Evolutionary conservation across 2,888 invertebrate species (phyloP), one percentile per base, ranked within the genome.

Genomic region (Poecilus cupreus): DNA sequence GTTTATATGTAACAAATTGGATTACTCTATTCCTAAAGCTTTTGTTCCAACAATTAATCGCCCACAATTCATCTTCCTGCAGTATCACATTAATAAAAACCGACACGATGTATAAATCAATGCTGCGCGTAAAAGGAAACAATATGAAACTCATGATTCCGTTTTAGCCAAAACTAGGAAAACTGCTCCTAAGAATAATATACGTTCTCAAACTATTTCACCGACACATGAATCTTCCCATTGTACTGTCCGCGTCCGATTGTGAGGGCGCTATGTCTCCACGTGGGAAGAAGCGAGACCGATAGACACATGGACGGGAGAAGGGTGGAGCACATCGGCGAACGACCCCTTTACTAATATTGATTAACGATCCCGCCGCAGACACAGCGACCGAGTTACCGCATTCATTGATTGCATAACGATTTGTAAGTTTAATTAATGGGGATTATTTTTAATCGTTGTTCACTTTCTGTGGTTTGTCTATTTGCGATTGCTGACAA

Each of bases 351-450:
- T 32, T 77, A 37, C 43, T 60, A 22, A 64, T 68, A 68, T 79
- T 79, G 79, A 79, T 79, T 79, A 68, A 68, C 68, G 68, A 79
- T 79, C 70, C 13, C 68, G 11, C 68, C 49, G 43, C 64, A 39
- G 78, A 79, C 79, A 64, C 20, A 13, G 32, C 68, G 64, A 46
- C 79, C 60, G 46, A 26, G 68, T 49, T 49, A 79, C 79, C 74
- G 60, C 75, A 46, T 76, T 46, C 60, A 46, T 75, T 75, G 79
- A 80, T 82, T 80, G 75, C 75, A 80, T 60, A 82, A 80, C 80
- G 80, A 82, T 82, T 80, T 80, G 82, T 82, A 60, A 80, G 80
- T 80, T 82, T 82, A 82, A 82, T 82, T 80, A 82, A 82, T 80
- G 68, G 80, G 68, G 82, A 82, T 82, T 82, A 82, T 82, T 79